Evolutionary conservation across 1,140 invertebrate genomes (phyloP), one percentile per base, ranked within the genome.

Genomic region (Magallana ariakensis): DNA sequence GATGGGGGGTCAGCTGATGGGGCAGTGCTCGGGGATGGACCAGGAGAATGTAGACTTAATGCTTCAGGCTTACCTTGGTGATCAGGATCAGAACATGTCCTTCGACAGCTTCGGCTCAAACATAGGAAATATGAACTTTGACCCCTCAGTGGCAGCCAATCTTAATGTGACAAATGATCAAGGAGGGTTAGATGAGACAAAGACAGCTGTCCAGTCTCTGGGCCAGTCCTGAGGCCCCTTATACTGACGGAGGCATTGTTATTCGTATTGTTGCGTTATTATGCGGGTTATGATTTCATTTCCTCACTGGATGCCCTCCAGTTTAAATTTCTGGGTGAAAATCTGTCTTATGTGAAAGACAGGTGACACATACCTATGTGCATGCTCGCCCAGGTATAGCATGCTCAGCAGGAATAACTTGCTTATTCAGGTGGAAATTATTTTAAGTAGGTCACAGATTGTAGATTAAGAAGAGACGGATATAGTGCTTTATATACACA

Each of bases 1-100:
- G 46, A 46, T 89, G 54, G 54, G 80, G 26, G 88, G 86, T 46
- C 82, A 84, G 22, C 56, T 70, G 2, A 85, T 89, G 88, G 56
- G 19, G n/a, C 88, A 87, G 56, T 46, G 62, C 22, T 57, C 58
- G 3, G 83, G 55, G 16, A 58, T 60, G 13, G 22, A 80, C 33
- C 58, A 60, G 6, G 58, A 89, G 8, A 81, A 87, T 46, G 55
- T 57, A 9, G 53, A 66, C 46, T 22, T 46, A 46, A 86, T 90
- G 85, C 46, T 90, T 81, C 89, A 90, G 19, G 80, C 86, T 13
- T 90, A 90, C 80, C 58, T 90, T 81, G 81, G 86, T 80, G 88
- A 89, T 66, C 85, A 89, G 70, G 84, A 57, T n/a, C 56, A 83
- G n/a, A 88, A 85, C 56, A 80, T 87, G 57, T 87, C 86, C 0